A percentile compares a stretch with the other conserved stretches of the same genome.
Evolutionary conservation across 1,140 invertebrate species (phyloP).

Genomic region (Teleogryllus occipitalis): DNA sequence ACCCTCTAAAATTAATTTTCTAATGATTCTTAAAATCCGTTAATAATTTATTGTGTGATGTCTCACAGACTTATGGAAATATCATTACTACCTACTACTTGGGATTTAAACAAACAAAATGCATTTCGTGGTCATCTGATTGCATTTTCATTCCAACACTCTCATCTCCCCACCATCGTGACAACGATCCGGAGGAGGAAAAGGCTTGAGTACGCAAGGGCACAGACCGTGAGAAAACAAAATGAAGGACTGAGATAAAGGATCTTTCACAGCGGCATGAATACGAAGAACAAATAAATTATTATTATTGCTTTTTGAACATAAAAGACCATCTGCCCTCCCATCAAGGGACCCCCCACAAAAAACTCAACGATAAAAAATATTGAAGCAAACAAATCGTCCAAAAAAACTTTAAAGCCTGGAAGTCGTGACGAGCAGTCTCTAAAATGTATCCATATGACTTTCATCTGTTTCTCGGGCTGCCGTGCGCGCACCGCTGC

Average conservation of each 20-base stretch:
- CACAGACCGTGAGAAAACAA: background rate
- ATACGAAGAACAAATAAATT: conserved; percentile 1
- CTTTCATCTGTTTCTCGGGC: background rate
- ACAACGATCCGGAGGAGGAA: too few relatives aligned
- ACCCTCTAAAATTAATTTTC: too few relatives aligned
- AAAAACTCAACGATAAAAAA: background rate
- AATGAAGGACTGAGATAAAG: background rate
- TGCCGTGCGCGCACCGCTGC: too few relatives aligned
- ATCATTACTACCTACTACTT: too few relatives aligned
- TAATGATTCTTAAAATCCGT: too few relatives aligned
- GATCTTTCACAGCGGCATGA: background rate
- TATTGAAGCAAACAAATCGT: background rate
- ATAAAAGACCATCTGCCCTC: background rate
- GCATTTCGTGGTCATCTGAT: too few relatives aligned
- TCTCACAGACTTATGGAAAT: too few relatives aligned
- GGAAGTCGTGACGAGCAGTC: background rate
- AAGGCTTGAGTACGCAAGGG: too few relatives aligned
- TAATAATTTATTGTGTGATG: too few relatives aligned
- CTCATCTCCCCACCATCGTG: too few relatives aligned
- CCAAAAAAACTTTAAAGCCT: background rate
- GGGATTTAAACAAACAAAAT: too few relatives aligned
- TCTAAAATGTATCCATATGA: conserved; percentile 1
- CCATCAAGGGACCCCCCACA: background rate
- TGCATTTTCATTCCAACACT: too few relatives aligned
- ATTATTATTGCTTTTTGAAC: conserved; percentile 2